Percentiles rank a stretch among this genome's conserved stretches.
Conservation (phyloP, 2,113 vertebrate species). For the Petrocephalus zakoni region DNA sequence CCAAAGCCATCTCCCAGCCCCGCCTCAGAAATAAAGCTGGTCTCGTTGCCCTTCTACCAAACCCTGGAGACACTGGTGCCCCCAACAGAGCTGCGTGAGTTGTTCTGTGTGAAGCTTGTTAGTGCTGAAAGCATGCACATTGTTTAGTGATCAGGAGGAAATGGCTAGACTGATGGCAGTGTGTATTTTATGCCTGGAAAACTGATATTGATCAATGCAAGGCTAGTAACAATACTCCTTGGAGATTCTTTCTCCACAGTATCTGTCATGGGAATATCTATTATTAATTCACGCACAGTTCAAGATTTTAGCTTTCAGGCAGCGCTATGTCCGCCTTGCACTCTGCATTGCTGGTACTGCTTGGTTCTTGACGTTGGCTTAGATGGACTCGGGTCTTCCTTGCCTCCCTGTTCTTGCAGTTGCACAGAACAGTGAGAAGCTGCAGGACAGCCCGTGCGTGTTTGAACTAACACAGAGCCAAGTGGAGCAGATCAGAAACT, state of each 20-base stretch:
- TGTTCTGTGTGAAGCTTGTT: not conserved
- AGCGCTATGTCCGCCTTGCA: not conserved
- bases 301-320: not conserved
- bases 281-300: not conserved
- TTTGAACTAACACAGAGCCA: conserved; percentile 87
- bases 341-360: not conserved
- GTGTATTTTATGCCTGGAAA: not conserved
- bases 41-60: conserved; percentile 90
- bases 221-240: not conserved
- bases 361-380: not conserved
- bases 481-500: conserved; percentile 90
- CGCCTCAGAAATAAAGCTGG: conserved; percentile 77
- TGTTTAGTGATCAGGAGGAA: not conserved
- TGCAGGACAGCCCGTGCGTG: conserved; percentile 92
- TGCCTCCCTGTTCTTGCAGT: conserved; percentile 57
- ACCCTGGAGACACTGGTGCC: conserved; percentile 87
- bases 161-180: too few species aligned
- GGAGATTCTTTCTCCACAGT: not conserved
- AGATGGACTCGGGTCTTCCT: not conserved
- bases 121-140: not conserved
- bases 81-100: conserved; percentile 88
- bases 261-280: not conserved
- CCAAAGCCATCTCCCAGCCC: conserved; percentile 64
- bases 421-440: conserved; percentile 89
- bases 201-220: not conserved